phyloP scores from a whole-genome alignment of 2,888 invertebrate species.

The Coremacera marginata region DNA sequence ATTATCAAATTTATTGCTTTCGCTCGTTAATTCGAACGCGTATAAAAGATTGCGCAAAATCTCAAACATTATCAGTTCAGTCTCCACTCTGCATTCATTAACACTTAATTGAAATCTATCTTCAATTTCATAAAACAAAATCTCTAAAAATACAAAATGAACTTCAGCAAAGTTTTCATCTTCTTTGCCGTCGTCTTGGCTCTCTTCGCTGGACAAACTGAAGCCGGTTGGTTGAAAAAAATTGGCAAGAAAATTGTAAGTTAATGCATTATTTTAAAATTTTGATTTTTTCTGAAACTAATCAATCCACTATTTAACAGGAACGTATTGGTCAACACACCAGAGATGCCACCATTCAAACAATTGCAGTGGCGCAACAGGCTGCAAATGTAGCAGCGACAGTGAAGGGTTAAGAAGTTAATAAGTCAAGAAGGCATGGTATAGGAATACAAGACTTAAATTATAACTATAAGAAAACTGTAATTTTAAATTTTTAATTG shows the following conservation, averaged over 20 bases:
- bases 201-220: slow-evolving; percentile 40
- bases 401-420: slow-evolving; percentile 34
- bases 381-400: slow-evolving; percentile 49
- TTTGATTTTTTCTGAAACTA: background rate
- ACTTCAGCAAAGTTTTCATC: slow-evolving; percentile 47
- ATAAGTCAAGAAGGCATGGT: too few species aligned
- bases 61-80: too few species aligned
- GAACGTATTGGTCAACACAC: slow-evolving; percentile 48
- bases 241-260: slow-evolving; percentile 55
- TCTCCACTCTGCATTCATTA: too few species aligned
- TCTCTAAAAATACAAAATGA: slow-evolving; percentile 47
- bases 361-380: slow-evolving; percentile 46
- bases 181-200: slow-evolving; percentile 20
- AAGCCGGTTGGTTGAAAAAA: slow-evolving; percentile 54
- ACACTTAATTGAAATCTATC: too few species aligned
- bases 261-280: background rate
- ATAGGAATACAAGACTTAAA: too few species aligned
- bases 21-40: too few species aligned
- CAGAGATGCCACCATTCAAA: slow-evolving; percentile 48
- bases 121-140: too few species aligned
- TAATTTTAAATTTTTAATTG: too few species aligned
- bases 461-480: too few species aligned
- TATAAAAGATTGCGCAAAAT: too few species aligned
- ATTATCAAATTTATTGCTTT: too few species aligned
- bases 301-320: slow-evolving; percentile 27